Conservation (phyloP, 2,888 invertebrate genomes). For the Callinectes sapidus region DNA sequence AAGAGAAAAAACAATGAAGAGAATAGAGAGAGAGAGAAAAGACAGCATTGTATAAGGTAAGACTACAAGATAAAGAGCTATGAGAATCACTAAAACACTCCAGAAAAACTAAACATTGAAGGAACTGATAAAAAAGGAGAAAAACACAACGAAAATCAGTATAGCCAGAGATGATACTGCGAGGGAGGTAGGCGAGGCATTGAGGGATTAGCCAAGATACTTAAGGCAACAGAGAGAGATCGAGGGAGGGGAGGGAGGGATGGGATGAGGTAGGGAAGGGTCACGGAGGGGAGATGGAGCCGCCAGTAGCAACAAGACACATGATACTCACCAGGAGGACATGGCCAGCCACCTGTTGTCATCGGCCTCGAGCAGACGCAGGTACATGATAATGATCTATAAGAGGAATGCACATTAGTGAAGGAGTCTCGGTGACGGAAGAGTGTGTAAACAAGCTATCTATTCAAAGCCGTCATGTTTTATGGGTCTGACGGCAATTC, state of each 20-base stretch:
- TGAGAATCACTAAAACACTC: too few species aligned
- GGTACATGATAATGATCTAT: conserved; percentile 91
- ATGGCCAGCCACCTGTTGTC: conserved; percentile 93
- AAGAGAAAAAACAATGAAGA: too few species aligned
- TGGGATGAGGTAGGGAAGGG: background rate
- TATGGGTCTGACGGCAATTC: background rate
- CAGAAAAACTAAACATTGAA: too few species aligned
- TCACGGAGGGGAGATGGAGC: conserved; percentile 48
- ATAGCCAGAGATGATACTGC: too few species aligned
- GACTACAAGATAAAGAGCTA: too few species aligned
- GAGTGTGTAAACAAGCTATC: background rate
- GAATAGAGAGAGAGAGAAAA: background rate
- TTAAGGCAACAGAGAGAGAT: background rate
- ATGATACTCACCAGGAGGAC: conserved; percentile 86
- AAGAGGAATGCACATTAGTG: conserved; percentile 74
- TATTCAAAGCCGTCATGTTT: background rate
- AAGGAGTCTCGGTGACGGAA: background rate
- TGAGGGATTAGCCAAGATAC: too few species aligned
- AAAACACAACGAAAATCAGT: background rate
- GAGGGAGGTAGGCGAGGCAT: too few species aligned
- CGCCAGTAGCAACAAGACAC: conserved; percentile 62
- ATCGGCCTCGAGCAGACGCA: conserved; percentile 93
- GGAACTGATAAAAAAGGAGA: too few species aligned
- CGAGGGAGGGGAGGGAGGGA: background rate
- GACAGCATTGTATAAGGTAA: too few species aligned